phyloP scores from a whole-genome alignment of 2,797 vertebrate genomes.

The Molossus alvarezi region DNA sequence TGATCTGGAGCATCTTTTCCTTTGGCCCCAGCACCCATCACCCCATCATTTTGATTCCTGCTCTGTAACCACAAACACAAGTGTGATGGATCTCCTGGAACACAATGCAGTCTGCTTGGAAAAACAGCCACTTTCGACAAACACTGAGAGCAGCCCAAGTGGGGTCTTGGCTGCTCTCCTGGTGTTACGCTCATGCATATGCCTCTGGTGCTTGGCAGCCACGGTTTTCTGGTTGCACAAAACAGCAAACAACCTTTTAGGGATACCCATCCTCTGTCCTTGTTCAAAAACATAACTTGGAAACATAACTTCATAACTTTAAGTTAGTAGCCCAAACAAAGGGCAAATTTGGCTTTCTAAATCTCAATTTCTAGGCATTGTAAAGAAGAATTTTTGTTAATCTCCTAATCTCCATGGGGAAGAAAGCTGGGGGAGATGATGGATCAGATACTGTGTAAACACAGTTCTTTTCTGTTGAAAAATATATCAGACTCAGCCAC shows the following conservation, averaged over 20 bases:
- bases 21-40: constrained; percentile 68
- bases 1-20: constrained; percentile 56
- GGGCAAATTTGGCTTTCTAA: constrained; percentile 43
- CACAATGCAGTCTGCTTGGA: constrained; percentile 80
- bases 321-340: constrained; percentile 56
- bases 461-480: constrained; percentile 68
- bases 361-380: constrained; percentile 35
- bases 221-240: constrained; percentile 79
- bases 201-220: constrained; percentile 80
- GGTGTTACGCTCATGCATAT: constrained; percentile 77
- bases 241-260: constrained; percentile 66
- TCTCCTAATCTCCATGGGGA: neutral
- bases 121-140: constrained; percentile 83
- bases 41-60: constrained; percentile 75
- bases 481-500: constrained; percentile 31
- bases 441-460: constrained; percentile 64
- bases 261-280: constrained; percentile 62
- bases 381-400: neutral
- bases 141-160: constrained; percentile 76
- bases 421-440: neutral
- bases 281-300: constrained; percentile 67
- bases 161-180: constrained; percentile 84
- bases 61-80: constrained; percentile 78
- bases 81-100: constrained; percentile 83
- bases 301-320: constrained; percentile 23